Evolutionary conservation across 2,888 invertebrate species (phyloP), one percentile per base, ranked within the genome.

Genomic region (Drosophila prostipennis): DNA sequence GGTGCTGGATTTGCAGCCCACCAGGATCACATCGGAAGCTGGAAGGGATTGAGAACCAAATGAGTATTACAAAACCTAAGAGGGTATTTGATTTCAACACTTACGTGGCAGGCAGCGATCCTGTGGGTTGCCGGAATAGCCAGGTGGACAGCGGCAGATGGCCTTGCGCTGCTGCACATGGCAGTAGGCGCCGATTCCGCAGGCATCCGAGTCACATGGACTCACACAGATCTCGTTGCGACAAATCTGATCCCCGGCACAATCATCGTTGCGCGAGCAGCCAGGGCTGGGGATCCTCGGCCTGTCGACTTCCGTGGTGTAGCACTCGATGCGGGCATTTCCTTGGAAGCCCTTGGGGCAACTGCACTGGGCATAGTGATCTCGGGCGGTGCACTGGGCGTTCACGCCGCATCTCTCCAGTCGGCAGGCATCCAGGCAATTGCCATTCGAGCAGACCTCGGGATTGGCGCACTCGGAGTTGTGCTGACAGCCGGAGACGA

Each of bases 141-240:
- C 95, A 51, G 93, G 93, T 13, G 98, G 98, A 90, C 98, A 98
- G 74, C 94, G 94, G 90, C 98, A 98, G 40, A 95, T 92, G 0
- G 97, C 94, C 87, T 93, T 93, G 84, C 97, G 96, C 73, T 95
- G 93, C 81, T 96, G 94, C 4, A 95, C 95, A 73, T 96, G 95
- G 88, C 98, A 98, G 86, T 96, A 94, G n/a, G 97, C 96, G 53
- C 96, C 95, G 46, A 93, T 91, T 42, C 96, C 96, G 90, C 98
- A 98, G 14, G 95, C 94, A 77, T 95, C 94, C 13, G 93, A 91
- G 1, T 93, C 89, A 84, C 97, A 98, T 5, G 97, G 97, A 91
- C 96, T 96, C 0, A 95, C 93, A 86, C 97, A 98, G 29, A 93
- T 92, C 75, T 96, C 95, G 82, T 96, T 96, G 55, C 94, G 93